A percentile compares a stretch with the other conserved stretches of the same genome.
Evolutionary conservation across 2,113 vertebrate species (phyloP).

Genomic region (Antigone vipio): DNA sequence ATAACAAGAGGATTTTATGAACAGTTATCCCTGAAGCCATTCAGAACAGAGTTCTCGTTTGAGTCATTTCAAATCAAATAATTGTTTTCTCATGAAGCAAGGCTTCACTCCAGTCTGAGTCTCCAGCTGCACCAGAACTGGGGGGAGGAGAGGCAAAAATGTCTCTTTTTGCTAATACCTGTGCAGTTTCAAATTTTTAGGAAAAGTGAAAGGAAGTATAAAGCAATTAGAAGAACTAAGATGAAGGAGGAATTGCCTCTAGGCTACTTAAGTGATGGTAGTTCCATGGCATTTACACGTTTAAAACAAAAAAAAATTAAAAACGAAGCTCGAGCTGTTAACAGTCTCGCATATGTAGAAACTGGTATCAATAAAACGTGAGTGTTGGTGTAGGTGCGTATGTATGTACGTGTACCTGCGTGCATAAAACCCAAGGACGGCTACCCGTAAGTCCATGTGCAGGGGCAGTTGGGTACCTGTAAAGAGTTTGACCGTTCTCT

Average conservation of each 20-base stretch:
- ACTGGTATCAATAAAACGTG: neutral
- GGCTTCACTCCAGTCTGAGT: neutral
- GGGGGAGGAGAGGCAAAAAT: neutral
- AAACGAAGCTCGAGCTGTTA: neutral
- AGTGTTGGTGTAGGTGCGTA: neutral
- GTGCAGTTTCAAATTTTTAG: neutral
- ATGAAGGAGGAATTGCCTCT: neutral
- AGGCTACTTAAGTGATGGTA: neutral
- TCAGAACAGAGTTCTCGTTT: neutral
- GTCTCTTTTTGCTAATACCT: neutral
- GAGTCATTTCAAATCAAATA: slow-evolving; percentile 9
- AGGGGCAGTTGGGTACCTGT: neutral
- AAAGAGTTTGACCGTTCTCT: rapidly evolving
- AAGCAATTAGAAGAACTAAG: neutral
- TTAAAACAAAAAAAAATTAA: neutral
- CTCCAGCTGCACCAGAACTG: neutral
- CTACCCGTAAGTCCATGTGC: neutral
- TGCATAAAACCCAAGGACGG: neutral
- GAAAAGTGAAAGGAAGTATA: neutral
- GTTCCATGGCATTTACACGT: neutral
- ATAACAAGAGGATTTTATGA: neutral
- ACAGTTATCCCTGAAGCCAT: neutral
- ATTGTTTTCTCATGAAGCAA: neutral
- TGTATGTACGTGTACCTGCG: neutral
- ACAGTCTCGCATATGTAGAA: neutral